phyloP scores from a whole-genome alignment of 2,797 vertebrate genomes.

The Thamnophis elegans region DNA sequence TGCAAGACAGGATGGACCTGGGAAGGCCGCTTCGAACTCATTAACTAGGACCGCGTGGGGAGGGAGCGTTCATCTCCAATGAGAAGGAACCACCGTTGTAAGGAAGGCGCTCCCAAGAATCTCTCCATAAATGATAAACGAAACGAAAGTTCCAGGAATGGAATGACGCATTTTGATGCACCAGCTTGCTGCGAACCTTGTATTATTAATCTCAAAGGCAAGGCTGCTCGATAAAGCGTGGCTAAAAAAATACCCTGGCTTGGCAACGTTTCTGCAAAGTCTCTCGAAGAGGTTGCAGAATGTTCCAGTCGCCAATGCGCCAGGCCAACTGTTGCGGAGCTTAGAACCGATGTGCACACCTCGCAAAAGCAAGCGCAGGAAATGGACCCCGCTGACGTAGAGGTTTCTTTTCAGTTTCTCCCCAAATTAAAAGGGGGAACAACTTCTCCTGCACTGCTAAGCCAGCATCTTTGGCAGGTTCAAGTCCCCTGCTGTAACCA shows the following conservation, averaged over 20 bases:
- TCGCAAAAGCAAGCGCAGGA: neutral
- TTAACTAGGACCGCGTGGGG: neutral
- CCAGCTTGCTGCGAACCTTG: neutral
- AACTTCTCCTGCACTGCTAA: neutral
- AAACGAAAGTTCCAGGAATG: neutral
- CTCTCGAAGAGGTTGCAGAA: neutral
- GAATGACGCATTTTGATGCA: neutral
- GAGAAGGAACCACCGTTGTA: too few relatives aligned
- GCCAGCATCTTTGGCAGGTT: neutral
- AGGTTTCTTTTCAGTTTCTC: neutral
- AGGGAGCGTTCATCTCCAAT: neutral
- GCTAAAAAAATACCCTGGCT: neutral
- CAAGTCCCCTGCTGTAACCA: neutral
- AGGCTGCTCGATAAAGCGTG: neutral
- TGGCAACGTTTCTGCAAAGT: neutral
- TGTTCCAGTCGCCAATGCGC: neutral
- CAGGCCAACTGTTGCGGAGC: neutral
- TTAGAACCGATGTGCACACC: neutral
- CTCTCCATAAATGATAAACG: neutral
- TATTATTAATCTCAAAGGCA: neutral
- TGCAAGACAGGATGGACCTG: neutral
- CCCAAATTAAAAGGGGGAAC: neutral
- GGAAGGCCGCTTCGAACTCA: neutral
- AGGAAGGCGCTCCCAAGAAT: neutral
- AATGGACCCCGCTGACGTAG: neutral